Percentiles rank a stretch among this genome's conserved stretches.
Conservation (phyloP, 2,797 vertebrate species). For the Hoplostethus mediterraneus region DNA sequence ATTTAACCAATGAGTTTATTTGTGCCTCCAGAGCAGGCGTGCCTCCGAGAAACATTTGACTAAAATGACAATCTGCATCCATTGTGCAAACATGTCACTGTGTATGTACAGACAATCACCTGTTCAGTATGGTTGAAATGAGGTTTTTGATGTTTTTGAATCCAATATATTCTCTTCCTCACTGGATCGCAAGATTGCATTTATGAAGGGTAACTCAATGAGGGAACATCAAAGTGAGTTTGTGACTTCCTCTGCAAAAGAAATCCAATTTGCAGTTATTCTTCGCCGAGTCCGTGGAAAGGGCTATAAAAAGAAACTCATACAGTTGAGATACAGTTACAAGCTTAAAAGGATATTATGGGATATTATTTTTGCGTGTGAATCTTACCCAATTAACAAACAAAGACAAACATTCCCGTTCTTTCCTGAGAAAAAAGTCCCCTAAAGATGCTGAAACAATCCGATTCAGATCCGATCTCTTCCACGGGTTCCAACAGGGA, state of each 20-base stretch:
- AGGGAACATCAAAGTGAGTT: slow-evolving; percentile 56
- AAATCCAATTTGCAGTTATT: slow-evolving; percentile 48
- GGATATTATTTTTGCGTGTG: slow-evolving; percentile 13
- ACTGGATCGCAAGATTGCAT: slow-evolving; percentile 34
- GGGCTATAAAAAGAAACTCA: slow-evolving; percentile 36
- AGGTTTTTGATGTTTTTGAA: slow-evolving; percentile 50
- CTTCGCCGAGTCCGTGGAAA: slow-evolving; percentile 25
- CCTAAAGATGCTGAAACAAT: not conserved
- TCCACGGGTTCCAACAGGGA: no score
- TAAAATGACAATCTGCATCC: not conserved
- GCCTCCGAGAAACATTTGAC: slow-evolving; percentile 6
- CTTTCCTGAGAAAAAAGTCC: not conserved
- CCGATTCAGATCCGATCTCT: not conserved
- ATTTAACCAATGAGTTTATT: slow-evolving; percentile 7
- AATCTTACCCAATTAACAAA: slow-evolving; percentile 27
- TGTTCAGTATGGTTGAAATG: slow-evolving; percentile 34
- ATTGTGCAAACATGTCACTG: not conserved
- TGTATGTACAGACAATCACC: slow-evolving; percentile 23
- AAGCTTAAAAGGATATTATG: slow-evolving; percentile 10
- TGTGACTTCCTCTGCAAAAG: slow-evolving; percentile 42
- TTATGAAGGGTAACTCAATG: slow-evolving; percentile 41
- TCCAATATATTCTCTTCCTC: slow-evolving; percentile 20
- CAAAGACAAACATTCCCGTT: not conserved
- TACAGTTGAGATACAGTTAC: slow-evolving; percentile 12
- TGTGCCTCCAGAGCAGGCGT: slow-evolving; percentile 1